A percentile compares a stretch with the other conserved stretches of the same genome.
Conservation (phyloP, 2,888 invertebrate genomes). For the Tipula helvola region DNA sequence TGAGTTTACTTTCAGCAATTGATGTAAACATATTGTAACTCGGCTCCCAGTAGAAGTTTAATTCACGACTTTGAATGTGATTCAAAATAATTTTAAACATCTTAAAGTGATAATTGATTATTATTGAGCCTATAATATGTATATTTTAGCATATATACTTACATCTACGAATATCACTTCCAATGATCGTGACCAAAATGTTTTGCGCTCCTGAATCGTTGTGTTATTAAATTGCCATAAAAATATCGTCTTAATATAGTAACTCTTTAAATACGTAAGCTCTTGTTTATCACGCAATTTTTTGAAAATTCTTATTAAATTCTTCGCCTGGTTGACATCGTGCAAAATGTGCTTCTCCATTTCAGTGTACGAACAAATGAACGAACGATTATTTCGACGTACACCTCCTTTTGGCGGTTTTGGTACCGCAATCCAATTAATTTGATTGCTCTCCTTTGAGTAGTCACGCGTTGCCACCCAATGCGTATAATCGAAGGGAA, state of each 20-base stretch:
- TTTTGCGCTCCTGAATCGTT: neutral
- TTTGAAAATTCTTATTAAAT: neutral
- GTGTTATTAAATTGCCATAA: neutral
- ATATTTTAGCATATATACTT: too few relatives aligned
- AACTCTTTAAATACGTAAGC: neutral
- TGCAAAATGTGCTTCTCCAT: neutral
- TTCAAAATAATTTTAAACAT: neutral
- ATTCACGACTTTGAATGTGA: neutral
- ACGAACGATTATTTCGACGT: neutral
- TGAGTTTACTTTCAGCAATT: neutral
- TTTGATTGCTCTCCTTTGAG: neutral
- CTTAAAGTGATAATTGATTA: neutral
- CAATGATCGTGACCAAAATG: neutral
- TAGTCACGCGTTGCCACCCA: neutral
- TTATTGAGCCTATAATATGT: too few relatives aligned
- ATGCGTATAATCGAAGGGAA: neutral
- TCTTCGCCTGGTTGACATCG: neutral
- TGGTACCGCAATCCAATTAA: neutral
- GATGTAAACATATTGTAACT: neutral
- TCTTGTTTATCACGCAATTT: neutral
- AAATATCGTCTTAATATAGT: constrained; percentile 4
- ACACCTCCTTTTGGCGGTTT: neutral
- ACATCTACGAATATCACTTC: neutral
- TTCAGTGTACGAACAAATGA: neutral
- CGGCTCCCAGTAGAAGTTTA: neutral